Conservation (phyloP, 2,797 vertebrate genomes). For the Psittacula derbiana region DNA sequence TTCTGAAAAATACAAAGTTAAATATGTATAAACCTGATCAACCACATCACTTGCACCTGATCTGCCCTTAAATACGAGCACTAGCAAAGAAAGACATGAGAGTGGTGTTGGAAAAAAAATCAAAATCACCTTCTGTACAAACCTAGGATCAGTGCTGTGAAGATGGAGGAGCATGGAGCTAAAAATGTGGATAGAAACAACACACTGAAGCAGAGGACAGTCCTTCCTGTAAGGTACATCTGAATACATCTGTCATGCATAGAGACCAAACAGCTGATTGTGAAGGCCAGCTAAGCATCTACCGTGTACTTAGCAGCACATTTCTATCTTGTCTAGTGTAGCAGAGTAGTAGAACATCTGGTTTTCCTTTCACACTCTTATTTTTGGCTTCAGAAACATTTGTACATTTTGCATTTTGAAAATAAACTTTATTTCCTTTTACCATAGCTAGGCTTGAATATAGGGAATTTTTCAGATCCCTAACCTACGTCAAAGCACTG, state of each 20-base stretch:
- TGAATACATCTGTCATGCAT: neutral
- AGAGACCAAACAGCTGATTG: neutral
- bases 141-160: neutral
- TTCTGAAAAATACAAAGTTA: neutral
- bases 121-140: neutral
- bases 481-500: neutral
- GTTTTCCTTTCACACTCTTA: neutral
- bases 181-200: neutral
- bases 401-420: neutral
- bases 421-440: neutral
- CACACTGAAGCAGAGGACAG: neutral
- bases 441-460: neutral
- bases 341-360: neutral
- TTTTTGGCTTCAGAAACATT: neutral
- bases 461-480: neutral
- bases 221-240: neutral
- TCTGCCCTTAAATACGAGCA: neutral
- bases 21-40: rapidly evolving
- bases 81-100: neutral
- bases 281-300: neutral
- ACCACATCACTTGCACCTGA: neutral
- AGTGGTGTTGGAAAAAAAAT: neutral
- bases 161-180: neutral
- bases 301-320: neutral
- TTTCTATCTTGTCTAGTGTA: neutral